Conservation (phyloP, 2,888 invertebrate genomes). For the Drosophila planitibia region DNA sequence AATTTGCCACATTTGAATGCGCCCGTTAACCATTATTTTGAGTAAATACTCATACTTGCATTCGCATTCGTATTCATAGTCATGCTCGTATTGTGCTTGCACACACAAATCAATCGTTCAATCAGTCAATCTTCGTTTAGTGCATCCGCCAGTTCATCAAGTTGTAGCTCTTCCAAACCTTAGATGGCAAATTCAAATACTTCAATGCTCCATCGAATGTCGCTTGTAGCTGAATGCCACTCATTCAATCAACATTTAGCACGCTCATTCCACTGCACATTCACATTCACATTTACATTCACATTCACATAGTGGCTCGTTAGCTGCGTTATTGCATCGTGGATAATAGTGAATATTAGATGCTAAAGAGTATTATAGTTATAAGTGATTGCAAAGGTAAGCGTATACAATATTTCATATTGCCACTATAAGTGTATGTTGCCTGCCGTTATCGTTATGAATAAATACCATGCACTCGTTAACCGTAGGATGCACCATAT, state of each 20-base stretch:
- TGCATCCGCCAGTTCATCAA: constrained; percentile 28
- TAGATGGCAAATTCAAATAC: constrained; percentile 1
- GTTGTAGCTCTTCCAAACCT: constrained; percentile 23
- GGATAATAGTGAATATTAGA: constrained; percentile 14
- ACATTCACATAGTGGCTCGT: constrained; percentile 15
- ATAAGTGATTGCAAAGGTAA: constrained; percentile 41
- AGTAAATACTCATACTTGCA: constrained; percentile 19
- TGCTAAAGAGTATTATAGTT: neutral
- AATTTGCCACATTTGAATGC: constrained; percentile 34
- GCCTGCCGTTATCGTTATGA: constrained; percentile 14
- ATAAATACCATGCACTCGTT: constrained; percentile 38
- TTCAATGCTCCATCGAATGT: constrained; percentile 33
- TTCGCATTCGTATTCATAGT: constrained; percentile 1
- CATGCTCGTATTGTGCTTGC: constrained; percentile 1
- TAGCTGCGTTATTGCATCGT: constrained; percentile 30
- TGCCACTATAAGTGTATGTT: constrained; percentile 5
- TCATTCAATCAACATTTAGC: constrained; percentile 8
- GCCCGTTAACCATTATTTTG: constrained; percentile 36
- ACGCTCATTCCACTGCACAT: constrained; percentile 5
- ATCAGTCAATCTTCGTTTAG: neutral
- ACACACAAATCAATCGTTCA: neutral
- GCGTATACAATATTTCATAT: constrained; percentile 30
- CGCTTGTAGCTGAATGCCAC: constrained; percentile 27
- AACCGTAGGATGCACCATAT: constrained; percentile 19
- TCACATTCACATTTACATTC: constrained; percentile 5